Conservation (phyloP, 2,113 vertebrate species). For the Meles meles region DNA sequence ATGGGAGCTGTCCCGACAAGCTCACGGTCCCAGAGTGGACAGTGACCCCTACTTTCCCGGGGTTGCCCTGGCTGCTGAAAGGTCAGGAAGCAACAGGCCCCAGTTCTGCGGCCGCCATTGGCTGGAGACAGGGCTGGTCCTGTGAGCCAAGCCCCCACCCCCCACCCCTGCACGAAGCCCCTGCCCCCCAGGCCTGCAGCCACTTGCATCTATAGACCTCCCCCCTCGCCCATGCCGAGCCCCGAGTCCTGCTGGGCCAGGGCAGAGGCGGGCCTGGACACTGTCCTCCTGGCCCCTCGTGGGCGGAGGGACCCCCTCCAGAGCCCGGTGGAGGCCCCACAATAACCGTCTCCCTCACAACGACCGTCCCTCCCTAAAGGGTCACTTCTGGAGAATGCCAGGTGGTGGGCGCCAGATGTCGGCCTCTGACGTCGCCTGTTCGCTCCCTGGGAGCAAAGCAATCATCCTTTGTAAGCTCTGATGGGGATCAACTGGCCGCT, state of each 20-base stretch:
- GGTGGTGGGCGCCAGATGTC: background rate
- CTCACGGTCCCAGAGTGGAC: background rate
- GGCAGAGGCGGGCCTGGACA: background rate
- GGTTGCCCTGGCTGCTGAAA: background rate
- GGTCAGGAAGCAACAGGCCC: background rate
- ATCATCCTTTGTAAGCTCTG: background rate
- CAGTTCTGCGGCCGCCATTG: rapidly evolving
- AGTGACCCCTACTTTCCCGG: rapidly evolving
- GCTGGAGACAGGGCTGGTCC: background rate
- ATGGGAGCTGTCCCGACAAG: rapidly evolving
- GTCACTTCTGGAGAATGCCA: background rate
- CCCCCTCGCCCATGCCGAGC: rapidly evolving
- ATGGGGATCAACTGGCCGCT: background rate
- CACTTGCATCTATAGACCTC: background rate
- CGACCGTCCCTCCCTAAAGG: background rate
- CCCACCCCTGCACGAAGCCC: rapidly evolving
- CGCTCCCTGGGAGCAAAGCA: background rate
- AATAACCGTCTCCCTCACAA: background rate
- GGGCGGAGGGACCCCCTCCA: background rate
- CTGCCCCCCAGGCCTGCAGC: too few species aligned
- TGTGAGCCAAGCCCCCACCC: too few species aligned
- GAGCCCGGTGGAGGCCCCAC: background rate
- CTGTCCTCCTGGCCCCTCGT: background rate
- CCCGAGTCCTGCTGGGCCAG: background rate
- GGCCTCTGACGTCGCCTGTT: background rate